Percentiles rank a stretch among this genome's conserved stretches.
Conservation (phyloP, 2,113 vertebrate species). For the Halichoerus grypus region DNA sequence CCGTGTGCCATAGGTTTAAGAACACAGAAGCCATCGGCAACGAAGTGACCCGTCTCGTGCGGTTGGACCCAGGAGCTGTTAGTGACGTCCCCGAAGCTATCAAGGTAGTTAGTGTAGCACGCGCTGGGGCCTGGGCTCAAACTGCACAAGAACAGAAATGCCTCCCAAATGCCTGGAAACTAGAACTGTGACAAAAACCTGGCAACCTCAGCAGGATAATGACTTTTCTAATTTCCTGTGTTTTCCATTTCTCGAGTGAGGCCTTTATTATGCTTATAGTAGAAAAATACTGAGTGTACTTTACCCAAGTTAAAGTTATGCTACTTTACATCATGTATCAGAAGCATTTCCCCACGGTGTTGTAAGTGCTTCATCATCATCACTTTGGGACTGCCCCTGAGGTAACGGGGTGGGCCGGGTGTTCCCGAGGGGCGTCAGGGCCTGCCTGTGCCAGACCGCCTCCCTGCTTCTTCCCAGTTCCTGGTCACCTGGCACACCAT, state of each 20-base stretch:
- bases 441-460: background rate
- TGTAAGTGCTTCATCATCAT: background rate
- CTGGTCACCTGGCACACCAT: constrained; percentile 99
- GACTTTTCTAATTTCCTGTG: background rate
- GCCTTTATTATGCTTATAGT: background rate
- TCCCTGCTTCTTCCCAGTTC: constrained; percentile 87
- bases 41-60: constrained; percentile 96
- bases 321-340: background rate
- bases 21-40: constrained; percentile 96
- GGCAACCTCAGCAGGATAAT: no score
- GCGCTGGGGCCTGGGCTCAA: background rate
- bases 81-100: constrained; percentile 97
- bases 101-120: constrained; percentile 89
- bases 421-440: background rate
- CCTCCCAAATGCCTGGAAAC: background rate
- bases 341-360: background rate
- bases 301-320: background rate
- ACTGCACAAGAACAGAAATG: background rate
- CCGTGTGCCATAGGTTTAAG: constrained; percentile 91
- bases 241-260: background rate
- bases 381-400: background rate
- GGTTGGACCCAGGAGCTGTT: constrained; percentile 96
- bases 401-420: no score
- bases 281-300: background rate
- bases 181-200: background rate